Conservation (phyloP, 2,113 vertebrate species). For the Zingel zingel region DNA sequence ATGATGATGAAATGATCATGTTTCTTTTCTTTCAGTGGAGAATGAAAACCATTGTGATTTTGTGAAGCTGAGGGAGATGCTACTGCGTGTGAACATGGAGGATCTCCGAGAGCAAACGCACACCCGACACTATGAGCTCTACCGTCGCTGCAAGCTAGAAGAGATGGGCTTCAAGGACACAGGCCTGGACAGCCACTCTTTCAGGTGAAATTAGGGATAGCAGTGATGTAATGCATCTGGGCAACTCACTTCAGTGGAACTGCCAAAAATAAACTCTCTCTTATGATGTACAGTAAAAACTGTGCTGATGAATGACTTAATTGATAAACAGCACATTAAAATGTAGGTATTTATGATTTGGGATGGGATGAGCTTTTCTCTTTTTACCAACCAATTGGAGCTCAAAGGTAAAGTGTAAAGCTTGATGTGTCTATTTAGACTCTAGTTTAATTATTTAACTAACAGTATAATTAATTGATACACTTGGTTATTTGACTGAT, state of each 20-base stretch:
- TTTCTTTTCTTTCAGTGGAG: constrained; percentile 85
- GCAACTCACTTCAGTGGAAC: constrained; percentile 15
- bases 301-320: background rate
- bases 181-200: constrained; percentile 91
- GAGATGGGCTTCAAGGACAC: constrained; percentile 99
- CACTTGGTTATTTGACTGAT: background rate
- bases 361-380: background rate
- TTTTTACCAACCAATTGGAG: background rate
- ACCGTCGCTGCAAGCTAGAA: constrained; percentile 94
- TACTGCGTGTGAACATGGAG: constrained; percentile 96
- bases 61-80: constrained; percentile 96
- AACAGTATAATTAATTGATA: background rate
- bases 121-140: constrained; percentile 95
- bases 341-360: background rate
- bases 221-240: constrained; percentile 7
- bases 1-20: background rate
- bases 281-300: background rate
- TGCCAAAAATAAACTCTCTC: background rate
- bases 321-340: background rate
- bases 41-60: constrained; percentile 98
- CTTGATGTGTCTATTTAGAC: background rate
- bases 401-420: background rate
- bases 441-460: constrained; percentile 1
- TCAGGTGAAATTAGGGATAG: constrained; percentile 86
- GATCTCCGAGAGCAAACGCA: constrained; percentile 97